A percentile compares a stretch with the other conserved stretches of the same genome.
phyloP scores from a whole-genome alignment of 2,113 vertebrate species.

The Carassius auratus region DNA sequence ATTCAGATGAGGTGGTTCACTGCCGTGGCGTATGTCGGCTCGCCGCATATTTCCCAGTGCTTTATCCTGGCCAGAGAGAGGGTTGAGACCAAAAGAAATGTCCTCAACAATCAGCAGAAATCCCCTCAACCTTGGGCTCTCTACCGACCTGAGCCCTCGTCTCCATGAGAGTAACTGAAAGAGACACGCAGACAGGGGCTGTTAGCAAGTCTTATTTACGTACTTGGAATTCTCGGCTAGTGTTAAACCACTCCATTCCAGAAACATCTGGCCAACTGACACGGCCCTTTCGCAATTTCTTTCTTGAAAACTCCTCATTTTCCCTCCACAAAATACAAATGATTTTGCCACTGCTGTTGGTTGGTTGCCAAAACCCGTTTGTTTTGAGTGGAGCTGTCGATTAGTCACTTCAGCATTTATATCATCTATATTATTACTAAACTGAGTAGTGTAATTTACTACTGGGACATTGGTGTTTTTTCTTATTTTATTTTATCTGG shows the following conservation, averaged over 20 bases:
- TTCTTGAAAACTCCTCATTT: not conserved
- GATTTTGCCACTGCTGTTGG: not conserved
- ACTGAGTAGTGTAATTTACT: not conserved
- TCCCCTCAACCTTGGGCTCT: conserved; percentile 74
- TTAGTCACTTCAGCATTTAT: not conserved
- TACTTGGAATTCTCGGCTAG: conserved; percentile 46
- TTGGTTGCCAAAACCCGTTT: not conserved
- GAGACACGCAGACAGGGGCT: conserved; percentile 73
- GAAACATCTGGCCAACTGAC: conserved; percentile 17
- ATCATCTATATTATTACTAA: not conserved
- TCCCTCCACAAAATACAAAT: not conserved
- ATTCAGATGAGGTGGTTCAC: conserved; percentile 39
- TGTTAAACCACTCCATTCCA: conserved; percentile 33
- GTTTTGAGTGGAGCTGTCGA: not conserved
- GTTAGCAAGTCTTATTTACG: conserved; percentile 76
- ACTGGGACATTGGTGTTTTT: not conserved
- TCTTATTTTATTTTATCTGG: not conserved
- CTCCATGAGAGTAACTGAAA: conserved; percentile 70
- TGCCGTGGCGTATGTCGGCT: conserved; percentile 30
- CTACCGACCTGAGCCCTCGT: conserved; percentile 62
- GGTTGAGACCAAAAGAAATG: conserved; percentile 64
- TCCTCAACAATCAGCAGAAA: conserved; percentile 74
- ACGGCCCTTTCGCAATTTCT: not conserved
- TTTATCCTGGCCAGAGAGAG: conserved; percentile 43
- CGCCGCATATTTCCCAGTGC: conserved; percentile 47